phyloP scores from a whole-genome alignment of 2,888 invertebrate genomes.

The Acanthoscelides obtectus region DNA sequence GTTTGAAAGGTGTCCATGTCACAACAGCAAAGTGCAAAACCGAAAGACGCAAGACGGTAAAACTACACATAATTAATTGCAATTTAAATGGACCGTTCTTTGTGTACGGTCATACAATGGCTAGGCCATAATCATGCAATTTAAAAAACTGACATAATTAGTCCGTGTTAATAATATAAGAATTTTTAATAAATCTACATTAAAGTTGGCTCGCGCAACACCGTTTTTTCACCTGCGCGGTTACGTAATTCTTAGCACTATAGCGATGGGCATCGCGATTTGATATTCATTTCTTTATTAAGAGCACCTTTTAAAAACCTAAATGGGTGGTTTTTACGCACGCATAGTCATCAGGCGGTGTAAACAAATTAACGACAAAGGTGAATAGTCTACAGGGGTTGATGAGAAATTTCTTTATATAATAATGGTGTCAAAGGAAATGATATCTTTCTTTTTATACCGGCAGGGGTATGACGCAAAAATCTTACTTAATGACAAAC shows the following conservation, averaged over 20 bases:
- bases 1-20: too few species aligned
- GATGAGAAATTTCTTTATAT: background rate
- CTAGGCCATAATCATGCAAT: conserved; percentile 2
- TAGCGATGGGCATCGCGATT: conserved; percentile 10
- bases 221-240: conserved; percentile 9
- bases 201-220: conserved; percentile 6
- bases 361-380: background rate
- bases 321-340: conserved; percentile 2
- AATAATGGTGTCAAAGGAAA: background rate
- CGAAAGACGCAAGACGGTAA: too few species aligned
- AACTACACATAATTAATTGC: background rate
- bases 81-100: background rate
- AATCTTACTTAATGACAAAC: too few species aligned
- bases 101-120: background rate
- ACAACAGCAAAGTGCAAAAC: too few species aligned
- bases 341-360: conserved; percentile 1
- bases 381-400: background rate
- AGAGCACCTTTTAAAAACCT: conserved; percentile 9
- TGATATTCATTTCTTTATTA: conserved; percentile 6
- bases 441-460: too few species aligned
- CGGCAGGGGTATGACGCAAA: too few species aligned
- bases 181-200: conserved; percentile 6
- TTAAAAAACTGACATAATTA: conserved; percentile 6
- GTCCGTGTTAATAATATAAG: conserved; percentile 3
- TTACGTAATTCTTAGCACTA: conserved; percentile 7